Base-by-base conservation (phyloP, 2,797 vertebrate species). In the Tokudaia tokunoshimensis region DNA sequence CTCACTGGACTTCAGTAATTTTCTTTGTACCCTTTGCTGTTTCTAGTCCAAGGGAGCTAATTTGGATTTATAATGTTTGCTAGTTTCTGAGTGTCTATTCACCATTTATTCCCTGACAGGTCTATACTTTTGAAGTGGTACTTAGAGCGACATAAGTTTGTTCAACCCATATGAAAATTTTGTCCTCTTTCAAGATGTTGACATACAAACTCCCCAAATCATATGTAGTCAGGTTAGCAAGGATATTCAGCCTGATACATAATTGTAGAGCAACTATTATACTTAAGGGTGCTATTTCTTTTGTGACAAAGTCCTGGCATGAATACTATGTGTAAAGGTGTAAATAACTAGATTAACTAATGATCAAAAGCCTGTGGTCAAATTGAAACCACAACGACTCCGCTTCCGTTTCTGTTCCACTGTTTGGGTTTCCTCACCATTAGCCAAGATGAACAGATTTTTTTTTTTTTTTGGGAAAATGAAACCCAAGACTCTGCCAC, bases 121-220 rank as follows among this genome's bases (percentile, higher is more conserved):
- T 41, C 34, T 9, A n/a, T 76, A 79, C 13, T 15, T 94, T 83
- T 59, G 13, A 90, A 94, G 19, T 80, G 50, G 12, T n/a, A 86
- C 44, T 92, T 96, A 47, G 31, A 90, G 52, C 37, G 22, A 91
- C 79, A 76, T 90, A 4, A 47, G 19, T 85, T 91, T 26, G 89
- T 87, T 75, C 83, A 59, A 70, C 82, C 3, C 11, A 85, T 74
- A 14, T 67, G 26, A 50, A 34, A 96, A 79, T 79, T 72, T 15
- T 82, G 1, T 70, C 50, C 90, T 96, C n/a, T 96, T 88, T 63
- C 1, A 89, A 92, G 34, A 89, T 17, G 85, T 3, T 84, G n/a
- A 34, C 9, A 13, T 34, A 74, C 76, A 67, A 31, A 79, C 41
- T 22, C 7, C 24, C 87, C 72, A 78, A 24, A 10, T 50, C 4